These are phyloP conservation scores for Drosophila ogumai DNA, from an alignment of 1,140 invertebrate genomes.

Conservation along the genomic window DNA sequence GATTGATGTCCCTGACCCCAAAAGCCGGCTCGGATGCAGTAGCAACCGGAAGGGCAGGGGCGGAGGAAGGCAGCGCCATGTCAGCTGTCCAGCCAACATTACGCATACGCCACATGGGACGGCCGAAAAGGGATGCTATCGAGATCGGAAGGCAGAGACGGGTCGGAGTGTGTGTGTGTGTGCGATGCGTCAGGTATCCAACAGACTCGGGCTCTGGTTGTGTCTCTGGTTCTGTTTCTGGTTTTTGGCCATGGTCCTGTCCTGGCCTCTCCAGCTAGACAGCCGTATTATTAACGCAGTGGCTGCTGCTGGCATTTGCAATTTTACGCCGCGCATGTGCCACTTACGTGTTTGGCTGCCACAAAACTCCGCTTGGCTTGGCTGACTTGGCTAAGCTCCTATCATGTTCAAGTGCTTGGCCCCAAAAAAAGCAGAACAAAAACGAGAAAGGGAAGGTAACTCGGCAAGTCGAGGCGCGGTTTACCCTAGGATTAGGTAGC, in stretches of 20 bases:
- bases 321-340: constrained; percentile 76
- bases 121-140: constrained; percentile 9
- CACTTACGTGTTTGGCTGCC: constrained; percentile 74
- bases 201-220: constrained; percentile 18
- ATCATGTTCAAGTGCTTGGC: constrained; percentile 80
- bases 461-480: background rate
- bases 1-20: constrained; percentile 28
- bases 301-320: constrained; percentile 60
- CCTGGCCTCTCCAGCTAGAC: constrained; percentile 46
- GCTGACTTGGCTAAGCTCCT: constrained; percentile 72
- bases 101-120: constrained; percentile 73
- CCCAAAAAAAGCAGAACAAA: constrained; percentile 57
- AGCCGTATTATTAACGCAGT: constrained; percentile 78
- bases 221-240: constrained; percentile 37
- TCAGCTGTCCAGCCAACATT: constrained; percentile 57
- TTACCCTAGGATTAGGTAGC: background rate
- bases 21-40: constrained; percentile 26
- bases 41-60: constrained; percentile 23
- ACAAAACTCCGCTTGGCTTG: constrained; percentile 60
- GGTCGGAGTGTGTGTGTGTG: constrained; percentile 37
- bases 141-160: constrained; percentile 13
- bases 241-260: constrained; percentile 18
- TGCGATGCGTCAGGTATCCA: constrained; percentile 47
- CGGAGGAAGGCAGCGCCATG: constrained; percentile 31
- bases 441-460: constrained; percentile 4